Evolutionary conservation across 1,140 invertebrate genomes (phyloP).

Genomic region (Formica exsecta): DNA sequence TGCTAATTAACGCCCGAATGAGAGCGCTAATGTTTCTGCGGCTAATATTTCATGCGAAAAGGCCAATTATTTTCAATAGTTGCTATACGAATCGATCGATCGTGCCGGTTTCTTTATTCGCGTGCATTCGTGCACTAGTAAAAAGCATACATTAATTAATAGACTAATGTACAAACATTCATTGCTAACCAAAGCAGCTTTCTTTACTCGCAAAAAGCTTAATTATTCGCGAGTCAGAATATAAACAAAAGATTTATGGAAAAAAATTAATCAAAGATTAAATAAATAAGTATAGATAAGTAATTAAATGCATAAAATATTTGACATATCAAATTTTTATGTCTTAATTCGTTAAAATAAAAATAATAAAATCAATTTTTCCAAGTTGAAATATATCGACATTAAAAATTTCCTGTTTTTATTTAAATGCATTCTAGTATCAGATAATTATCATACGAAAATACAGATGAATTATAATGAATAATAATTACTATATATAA

Average conservation of each 20-base stretch:
- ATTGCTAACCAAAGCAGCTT: constrained; percentile 10
- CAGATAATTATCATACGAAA: not conserved
- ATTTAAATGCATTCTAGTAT: not conserved
- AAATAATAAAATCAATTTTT: not conserved
- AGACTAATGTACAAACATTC: not conserved
- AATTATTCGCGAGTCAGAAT: constrained; percentile 24
- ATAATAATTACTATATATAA: constrained; percentile 5
- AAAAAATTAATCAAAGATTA: not conserved
- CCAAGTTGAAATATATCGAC: not conserved
- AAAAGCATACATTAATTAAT: constrained; percentile 12
- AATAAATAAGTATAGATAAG: not conserved
- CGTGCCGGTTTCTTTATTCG: constrained; percentile 25
- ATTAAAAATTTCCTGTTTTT: not conserved
- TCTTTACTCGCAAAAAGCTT: not conserved
- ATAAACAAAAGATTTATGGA: not conserved
- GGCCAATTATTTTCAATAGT: constrained; percentile 52
- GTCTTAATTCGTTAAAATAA: not conserved
- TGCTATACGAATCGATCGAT: constrained; percentile 33
- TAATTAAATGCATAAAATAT: not conserved
- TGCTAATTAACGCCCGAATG: constrained; percentile 28
- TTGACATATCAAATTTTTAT: not conserved
- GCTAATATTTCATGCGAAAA: constrained; percentile 41
- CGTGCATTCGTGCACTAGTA: not conserved
- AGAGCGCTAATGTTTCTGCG: constrained; percentile 36
- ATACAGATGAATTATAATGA: constrained; percentile 4